Base-by-base conservation (phyloP, 1,140 invertebrate species). In the Heterodera carotae region DNA sequence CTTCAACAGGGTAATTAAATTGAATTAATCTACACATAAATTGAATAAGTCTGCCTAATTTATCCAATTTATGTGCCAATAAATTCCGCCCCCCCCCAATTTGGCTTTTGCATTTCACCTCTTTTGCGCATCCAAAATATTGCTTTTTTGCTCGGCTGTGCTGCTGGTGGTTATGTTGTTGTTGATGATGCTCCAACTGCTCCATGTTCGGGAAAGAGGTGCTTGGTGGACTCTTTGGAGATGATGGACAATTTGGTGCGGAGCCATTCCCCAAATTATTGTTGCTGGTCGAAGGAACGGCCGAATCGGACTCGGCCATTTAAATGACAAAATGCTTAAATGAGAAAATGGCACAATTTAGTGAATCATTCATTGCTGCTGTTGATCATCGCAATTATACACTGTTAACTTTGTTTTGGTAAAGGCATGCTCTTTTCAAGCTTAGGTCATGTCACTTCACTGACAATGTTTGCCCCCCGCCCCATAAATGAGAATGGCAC, bases 151-250 rank as follows among this genome's bases (percentile, higher is more conserved):
- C 29, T 22, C 25, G 33, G 62, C 27, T 66, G 62, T 66, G 48
- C 22, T 70, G 69, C n/a, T 71, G 69, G 10, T 71, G 69, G 48
- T 71, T 59, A 7, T 71, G 48, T 56, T 33, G 39, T 56, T 33
- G 39, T 36, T 56, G 48, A 33, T 71, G 69, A 18, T 71, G 69
- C 29, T 74, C 72, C 72, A 74, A 62, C 29, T 56, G 36, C 12
- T 74, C 72, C 72, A 74, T 56, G 27, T 43, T 56, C 25, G 31
- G 48, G 36, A 74, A 74, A 56, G 72, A 74, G 27, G 12, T 34
- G 36, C 72, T 27, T 25, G 72, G 72, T 18, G n/a, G 22, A 34
- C 29, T 66, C 22, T 15, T 22, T 4, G 48, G 48, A 15, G 12
- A 56, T 5, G 48, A 4, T 4, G 22, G 22, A 4, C 1, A 53